Evolutionary conservation across 2,113 vertebrate genomes (phyloP).

Genomic region (Montifringilla adamsi): DNA sequence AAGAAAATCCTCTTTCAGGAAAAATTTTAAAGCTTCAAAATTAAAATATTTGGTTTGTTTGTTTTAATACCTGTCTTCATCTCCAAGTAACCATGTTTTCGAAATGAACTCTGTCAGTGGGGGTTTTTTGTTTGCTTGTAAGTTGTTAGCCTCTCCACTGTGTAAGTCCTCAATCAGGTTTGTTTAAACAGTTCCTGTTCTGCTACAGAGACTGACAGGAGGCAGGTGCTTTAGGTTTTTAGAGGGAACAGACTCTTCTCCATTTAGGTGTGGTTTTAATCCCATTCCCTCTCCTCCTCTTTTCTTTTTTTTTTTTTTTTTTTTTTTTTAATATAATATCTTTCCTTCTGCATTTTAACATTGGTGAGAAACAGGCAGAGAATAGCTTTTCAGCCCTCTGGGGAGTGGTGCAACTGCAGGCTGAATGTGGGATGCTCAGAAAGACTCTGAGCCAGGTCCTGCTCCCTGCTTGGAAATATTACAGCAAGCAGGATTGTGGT

Average conservation of each 20-base stretch:
- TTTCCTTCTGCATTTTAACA: not conserved
- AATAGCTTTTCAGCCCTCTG: not conserved
- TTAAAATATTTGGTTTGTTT: not conserved
- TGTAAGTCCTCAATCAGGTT: not conserved
- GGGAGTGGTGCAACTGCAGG: not conserved
- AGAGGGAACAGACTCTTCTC: not conserved
- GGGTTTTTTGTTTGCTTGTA: rapidly evolving
- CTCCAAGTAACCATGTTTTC: not conserved
- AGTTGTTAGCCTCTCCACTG: not conserved
- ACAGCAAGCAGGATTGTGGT: not conserved
- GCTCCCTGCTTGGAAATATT: not conserved
- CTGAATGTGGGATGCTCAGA: not conserved
- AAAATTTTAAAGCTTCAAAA: not conserved
- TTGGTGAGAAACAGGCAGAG: not conserved
- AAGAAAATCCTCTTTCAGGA: not conserved
- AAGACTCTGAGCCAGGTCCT: not conserved
- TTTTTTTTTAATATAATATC: not conserved
- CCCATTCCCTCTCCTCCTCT: too few species aligned
- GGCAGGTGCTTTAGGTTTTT: not conserved
- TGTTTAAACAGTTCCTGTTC: not conserved
- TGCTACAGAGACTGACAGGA: not conserved
- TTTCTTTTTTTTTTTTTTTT: not conserved
- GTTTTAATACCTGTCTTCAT: not conserved
- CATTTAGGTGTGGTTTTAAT: not conserved
- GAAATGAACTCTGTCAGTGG: not conserved